Evolutionary conservation across 1,140 invertebrate genomes (phyloP), one percentile per base, ranked within the genome.

Genomic region (Camponotus floridanus): DNA sequence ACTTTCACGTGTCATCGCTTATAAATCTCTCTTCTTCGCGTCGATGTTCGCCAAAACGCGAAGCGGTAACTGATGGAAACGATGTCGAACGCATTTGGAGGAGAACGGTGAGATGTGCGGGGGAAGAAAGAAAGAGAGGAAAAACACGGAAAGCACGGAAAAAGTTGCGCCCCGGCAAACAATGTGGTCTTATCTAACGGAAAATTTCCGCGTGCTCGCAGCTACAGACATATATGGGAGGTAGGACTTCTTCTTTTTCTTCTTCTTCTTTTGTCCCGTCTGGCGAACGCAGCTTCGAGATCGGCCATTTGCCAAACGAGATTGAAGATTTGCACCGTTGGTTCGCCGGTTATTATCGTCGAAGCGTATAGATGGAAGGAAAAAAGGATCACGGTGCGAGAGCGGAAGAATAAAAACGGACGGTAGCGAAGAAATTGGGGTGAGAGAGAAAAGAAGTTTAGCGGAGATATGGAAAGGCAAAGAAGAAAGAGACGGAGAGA

Each of bases 241-340:
- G 31, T 33, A 33, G 36, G 21, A 15, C 45, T 76, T 36, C 73
- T 61, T 62, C 74, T 57, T 76, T 68, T 83, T 84, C 70, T 87
- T 76, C 74, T 83, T 84, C 64, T 87, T 85, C 89, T 87, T 87
- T 89, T 85, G 86, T 90, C 55, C 55, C 76, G 76, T 62, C 76
- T 84, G 78, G 74, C 81, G 68, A 86, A 55, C 73, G 76, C 45
- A 89, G 31, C 21, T 51, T 76, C 74, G 62, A 87, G 89, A 91
- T 91, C 90, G 90, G 90, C 90, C 90, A 91, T 91, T 90, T 90
- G 90, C 90, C 89, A 90, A 86, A 91, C 90, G 90, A 91, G 87
- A 91, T 91, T 85, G 90, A 88, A 88, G 87, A 91, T 90, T 91
- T 85, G 87, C 84, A 74, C 86, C 76, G 86, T 73, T 36, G 86